phyloP scores from a whole-genome alignment of 2,113 vertebrate species.

The Callopanchax toddi region DNA sequence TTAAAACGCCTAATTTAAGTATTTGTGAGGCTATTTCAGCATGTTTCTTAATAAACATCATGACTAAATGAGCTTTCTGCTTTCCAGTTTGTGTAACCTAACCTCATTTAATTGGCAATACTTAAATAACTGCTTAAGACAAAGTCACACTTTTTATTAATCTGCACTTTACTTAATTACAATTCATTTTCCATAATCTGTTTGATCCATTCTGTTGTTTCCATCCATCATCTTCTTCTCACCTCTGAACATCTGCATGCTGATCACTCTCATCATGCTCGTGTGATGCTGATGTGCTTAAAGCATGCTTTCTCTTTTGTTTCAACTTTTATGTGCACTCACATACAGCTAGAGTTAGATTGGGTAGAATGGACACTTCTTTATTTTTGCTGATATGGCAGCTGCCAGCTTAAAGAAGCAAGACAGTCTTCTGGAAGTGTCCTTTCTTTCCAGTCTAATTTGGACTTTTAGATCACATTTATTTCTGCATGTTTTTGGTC shows the following conservation, averaged over 20 bases:
- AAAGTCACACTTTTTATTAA: too few relatives aligned
- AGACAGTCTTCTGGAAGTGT: constrained; percentile 20
- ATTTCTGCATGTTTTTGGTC: constrained; percentile 66
- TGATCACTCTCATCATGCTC: constrained; percentile 32
- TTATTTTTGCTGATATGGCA: not conserved
- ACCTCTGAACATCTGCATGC: constrained; percentile 51
- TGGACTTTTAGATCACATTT: constrained; percentile 31
- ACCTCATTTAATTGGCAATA: too few relatives aligned
- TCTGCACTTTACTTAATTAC: too few relatives aligned
- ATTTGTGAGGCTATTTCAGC: too few relatives aligned
- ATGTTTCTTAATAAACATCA: too few relatives aligned
- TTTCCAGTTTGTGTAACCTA: not conserved
- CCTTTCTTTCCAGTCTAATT: constrained; percentile 48
- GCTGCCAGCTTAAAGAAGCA: not conserved
- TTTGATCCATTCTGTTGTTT: not conserved
- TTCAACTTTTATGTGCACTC: constrained; percentile 31
- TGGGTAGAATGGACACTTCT: constrained; percentile 38
- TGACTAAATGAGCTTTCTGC: too few relatives aligned
- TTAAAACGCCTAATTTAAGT: not conserved
- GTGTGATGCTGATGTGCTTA: constrained; percentile 29
- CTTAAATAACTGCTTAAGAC: too few relatives aligned
- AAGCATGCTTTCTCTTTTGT: constrained; percentile 26
- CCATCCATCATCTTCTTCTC: not conserved
- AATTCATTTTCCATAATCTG: not conserved
- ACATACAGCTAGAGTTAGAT: constrained; percentile 22